A percentile compares a stretch with the other conserved stretches of the same genome.
phyloP scores from a whole-genome alignment of 2,113 vertebrate species.

The crab-eating macaque (Macaca fascicularis) region T2T-MFA8v1.1 NC_088376.1:22448001-22448500 shows the following conservation, averaged over 20 bases:
- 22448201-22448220: background rate
- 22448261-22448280: background rate
- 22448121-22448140: background rate
- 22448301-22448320: background rate
- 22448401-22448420: background rate
- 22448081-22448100: slow-evolving; percentile 40
- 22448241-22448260: background rate
- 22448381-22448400: background rate
- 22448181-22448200: background rate
- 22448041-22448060: background rate
- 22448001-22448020: slow-evolving; percentile 26
- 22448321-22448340: slow-evolving; percentile 23
- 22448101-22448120: background rate
- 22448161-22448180: slow-evolving; percentile 2
- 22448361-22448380: background rate
- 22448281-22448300: background rate
- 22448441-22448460: background rate
- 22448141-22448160: background rate
- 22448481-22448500: background rate
- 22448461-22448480: background rate
- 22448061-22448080: background rate
- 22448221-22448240: slow-evolving; percentile 10
- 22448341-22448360: background rate
- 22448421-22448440: background rate
- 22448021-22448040: background rate